Evolutionary conservation across 2,113 vertebrate species (phyloP).

Genomic region (Pteropus alecto): DNA sequence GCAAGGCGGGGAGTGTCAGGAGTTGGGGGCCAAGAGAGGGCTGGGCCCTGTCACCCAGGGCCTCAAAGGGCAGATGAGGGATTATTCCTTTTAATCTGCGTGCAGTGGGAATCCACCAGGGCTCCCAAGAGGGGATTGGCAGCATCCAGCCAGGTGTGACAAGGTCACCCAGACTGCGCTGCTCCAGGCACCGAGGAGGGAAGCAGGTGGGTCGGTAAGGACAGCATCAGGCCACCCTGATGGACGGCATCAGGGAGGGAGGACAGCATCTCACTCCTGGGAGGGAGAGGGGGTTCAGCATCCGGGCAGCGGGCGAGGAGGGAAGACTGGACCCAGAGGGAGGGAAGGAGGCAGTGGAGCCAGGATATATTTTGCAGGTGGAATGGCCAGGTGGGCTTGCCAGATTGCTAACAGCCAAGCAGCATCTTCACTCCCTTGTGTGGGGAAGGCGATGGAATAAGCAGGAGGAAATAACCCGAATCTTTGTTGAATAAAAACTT

Average conservation of each 20-base stretch:
- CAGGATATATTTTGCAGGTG: not conserved
- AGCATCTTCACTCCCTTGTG: not conserved
- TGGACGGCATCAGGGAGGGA: not conserved
- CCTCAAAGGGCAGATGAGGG: not conserved
- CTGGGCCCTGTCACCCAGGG: not conserved
- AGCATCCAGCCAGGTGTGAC: not conserved
- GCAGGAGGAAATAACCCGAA: not conserved
- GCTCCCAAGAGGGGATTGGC: not conserved
- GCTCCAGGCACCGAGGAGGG: not conserved
- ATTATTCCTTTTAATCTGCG: not conserved
- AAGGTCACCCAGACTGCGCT: not conserved
- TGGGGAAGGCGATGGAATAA: not conserved
- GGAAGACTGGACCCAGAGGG: too few relatives aligned
- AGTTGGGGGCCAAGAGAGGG: not conserved
- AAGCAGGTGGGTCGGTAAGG: not conserved
- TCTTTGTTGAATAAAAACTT: not conserved
- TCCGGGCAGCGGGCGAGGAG: too few relatives aligned
- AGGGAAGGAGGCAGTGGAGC: accelerated
- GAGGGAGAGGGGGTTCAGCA: too few relatives aligned
- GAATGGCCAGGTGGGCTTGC: not conserved
- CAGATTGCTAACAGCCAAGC: not conserved
- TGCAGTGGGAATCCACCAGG: accelerated
- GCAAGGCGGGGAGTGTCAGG: too few relatives aligned
- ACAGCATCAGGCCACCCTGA: too few relatives aligned
- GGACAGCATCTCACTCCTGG: not conserved